Percentiles rank a stretch among this genome's conserved stretches.
Evolutionary conservation across 1,140 invertebrate species (phyloP).

Genomic region (Triops cancriformis): DNA sequence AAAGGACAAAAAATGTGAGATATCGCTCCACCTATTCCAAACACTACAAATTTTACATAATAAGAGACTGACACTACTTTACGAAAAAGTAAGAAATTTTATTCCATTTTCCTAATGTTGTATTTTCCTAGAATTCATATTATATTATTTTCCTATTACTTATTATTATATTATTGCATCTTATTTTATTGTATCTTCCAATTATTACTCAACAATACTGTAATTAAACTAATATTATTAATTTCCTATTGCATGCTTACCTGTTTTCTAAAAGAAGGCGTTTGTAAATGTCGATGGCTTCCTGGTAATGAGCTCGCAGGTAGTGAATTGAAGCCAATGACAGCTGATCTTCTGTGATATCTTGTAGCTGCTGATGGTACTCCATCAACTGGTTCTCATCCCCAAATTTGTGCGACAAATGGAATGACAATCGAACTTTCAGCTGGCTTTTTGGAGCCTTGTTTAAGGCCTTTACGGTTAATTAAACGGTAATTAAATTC

Average conservation of each 20-base stretch:
- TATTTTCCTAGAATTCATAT: too few species aligned
- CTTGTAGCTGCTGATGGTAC: constrained; percentile 72
- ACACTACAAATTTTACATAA: not conserved
- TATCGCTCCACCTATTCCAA: too few species aligned
- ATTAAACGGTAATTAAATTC: not conserved
- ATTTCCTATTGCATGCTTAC: too few species aligned
- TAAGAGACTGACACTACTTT: too few species aligned
- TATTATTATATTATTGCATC: too few species aligned
- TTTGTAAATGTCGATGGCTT: constrained; percentile 98
- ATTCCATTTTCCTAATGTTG: too few species aligned
- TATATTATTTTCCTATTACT: too few species aligned
- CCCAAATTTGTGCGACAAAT: constrained; percentile 85
- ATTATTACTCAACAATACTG: too few species aligned
- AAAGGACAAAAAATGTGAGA: too few species aligned
- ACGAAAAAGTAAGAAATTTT: too few species aligned
- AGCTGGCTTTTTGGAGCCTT: constrained; percentile 51
- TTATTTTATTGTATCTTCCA: too few species aligned
- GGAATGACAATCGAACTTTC: constrained; percentile 78
- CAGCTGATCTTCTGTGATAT: constrained; percentile 87
- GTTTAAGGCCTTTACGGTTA: constrained; percentile 44
- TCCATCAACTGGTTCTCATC: constrained; percentile 76
- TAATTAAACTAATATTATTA: too few species aligned
- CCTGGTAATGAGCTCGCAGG: constrained; percentile 89
- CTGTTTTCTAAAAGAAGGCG: constrained; percentile 83
- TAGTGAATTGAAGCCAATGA: constrained; percentile 95